Evolutionary conservation across 2,888 invertebrate genomes (phyloP), one percentile per base, ranked within the genome.

Genomic region (Spicauda simplicius): DNA sequence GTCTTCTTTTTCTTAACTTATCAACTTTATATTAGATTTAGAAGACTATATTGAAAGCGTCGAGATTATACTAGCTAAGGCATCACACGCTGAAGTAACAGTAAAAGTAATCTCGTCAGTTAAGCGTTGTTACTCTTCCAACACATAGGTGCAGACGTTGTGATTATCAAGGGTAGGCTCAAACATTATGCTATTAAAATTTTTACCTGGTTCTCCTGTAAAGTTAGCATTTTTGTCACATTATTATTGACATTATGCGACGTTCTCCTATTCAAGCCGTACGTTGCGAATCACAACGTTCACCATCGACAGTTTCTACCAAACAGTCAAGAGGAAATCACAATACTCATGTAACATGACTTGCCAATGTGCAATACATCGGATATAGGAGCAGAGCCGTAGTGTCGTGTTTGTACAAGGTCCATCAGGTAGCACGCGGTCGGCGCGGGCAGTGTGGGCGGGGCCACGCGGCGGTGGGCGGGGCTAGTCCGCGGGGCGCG

Each of bases 401-500:
- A 41, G 41, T 33, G 33, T 33, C 41, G 41, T 41, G 14, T 41
- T 57, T 57, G 57, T 57, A 57, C 57, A 41, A 12, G 57, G 37
- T 57, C 19, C 57, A 57, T 57, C 37, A 30, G 59, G 20, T 30
- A 14, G 25, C 25, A 25, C 30, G 12, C 20, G 25, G 41, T 19
- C 54, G 52, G 50, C 55, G 45, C 45, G 53, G 48, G 50, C 64
- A 68, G 70, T 59, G 65, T 10, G 70, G 59, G 10, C 62, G 33
- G 69, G 45, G 58, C 7, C 64, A 0, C 64, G 11, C 71, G 48
- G 66, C 25, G 33, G 25, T 11, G 67, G 57, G 66, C 65, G 58
- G 63, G 65, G 85, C 86, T 90, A 90, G 85, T 89, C 90, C 63
- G 88, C 74, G 75, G 91, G 90, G 50, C 90, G 87, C 82, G 88